Conservation (phyloP, 2,888 invertebrate genomes). For the Julus scandinavius region DNA sequence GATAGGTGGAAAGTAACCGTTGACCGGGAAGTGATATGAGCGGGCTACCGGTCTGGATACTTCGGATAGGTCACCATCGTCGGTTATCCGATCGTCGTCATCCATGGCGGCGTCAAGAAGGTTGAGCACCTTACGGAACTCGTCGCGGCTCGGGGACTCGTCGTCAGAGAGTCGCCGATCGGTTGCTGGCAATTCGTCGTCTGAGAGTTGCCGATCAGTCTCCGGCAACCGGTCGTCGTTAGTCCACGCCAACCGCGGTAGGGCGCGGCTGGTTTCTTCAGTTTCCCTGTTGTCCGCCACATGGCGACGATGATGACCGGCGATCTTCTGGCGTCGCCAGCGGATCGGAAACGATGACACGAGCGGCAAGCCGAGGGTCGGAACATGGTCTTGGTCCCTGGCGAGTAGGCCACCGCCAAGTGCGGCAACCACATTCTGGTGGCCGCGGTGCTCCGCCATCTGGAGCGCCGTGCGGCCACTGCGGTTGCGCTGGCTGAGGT, state of each 20-base stretch:
- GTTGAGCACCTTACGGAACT: conserved; percentile 21
- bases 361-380: neutral
- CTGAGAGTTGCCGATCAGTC: too few species aligned
- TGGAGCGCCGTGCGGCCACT: conserved; percentile 59
- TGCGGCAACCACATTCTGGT: conserved; percentile 46
- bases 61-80: neutral
- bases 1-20: neutral
- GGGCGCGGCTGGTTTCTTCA: neutral
- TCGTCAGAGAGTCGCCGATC: neutral
- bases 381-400: neutral
- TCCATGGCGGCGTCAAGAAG: conserved; percentile 39
- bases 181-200: neutral
- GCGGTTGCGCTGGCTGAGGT: conserved; percentile 58
- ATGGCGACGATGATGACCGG: too few species aligned
- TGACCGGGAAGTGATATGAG: neutral
- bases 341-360: neutral
- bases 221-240: too few species aligned
- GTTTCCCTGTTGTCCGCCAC: too few species aligned
- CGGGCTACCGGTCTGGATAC: neutral
- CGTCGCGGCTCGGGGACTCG: neutral
- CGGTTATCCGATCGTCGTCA: neutral
- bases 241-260: neutral
- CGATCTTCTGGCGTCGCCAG: neutral
- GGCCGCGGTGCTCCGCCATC: conserved; percentile 57
- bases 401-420: conserved; percentile 4